phyloP scores from a whole-genome alignment of 2,888 invertebrate species.

The Marronus borbonicus region DNA sequence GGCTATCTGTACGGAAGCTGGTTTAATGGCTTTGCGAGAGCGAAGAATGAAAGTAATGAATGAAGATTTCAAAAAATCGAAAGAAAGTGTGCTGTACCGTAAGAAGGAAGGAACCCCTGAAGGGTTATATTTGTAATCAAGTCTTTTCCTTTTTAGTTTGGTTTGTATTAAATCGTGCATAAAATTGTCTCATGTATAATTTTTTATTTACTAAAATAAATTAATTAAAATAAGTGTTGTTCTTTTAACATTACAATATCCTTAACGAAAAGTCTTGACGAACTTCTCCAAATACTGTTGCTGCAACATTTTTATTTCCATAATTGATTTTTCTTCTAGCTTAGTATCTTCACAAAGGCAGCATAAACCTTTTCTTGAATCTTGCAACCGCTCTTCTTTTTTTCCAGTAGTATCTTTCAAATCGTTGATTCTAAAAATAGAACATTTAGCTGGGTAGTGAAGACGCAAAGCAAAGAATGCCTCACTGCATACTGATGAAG shows the following conservation, averaged over 20 bases:
- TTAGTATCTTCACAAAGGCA: constrained; percentile 59
- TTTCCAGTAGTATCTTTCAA: constrained; percentile 2
- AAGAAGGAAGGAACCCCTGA: constrained; percentile 99
- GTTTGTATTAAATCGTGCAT: constrained; percentile 32
- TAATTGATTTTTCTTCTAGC: constrained; percentile 56
- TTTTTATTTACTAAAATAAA: constrained; percentile 48
- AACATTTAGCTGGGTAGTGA: no score
- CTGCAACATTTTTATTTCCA: constrained; percentile 63
- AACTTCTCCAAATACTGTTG: constrained; percentile 58
- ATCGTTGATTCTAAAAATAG: constrained; percentile 25
- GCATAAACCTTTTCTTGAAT: constrained; percentile 56
- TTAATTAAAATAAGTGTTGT: constrained; percentile 21
- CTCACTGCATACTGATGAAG: no score
- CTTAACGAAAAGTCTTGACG: constrained; percentile 59
- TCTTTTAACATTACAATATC: constrained; percentile 46
- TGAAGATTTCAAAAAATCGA: constrained; percentile 99
- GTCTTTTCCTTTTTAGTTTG: constrained; percentile 30
- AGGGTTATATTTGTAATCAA: constrained; percentile 92
- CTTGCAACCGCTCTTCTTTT: constrained; percentile 46
- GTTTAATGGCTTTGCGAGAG: constrained; percentile 96
- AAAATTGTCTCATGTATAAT: constrained; percentile 45
- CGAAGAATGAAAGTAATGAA: constrained; percentile 99
- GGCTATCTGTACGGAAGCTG: constrained; percentile 99
- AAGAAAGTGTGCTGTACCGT: constrained; percentile 98
- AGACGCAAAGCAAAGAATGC: no score